These are phyloP conservation scores for Lasioglossum villosulum DNA, from an alignment of 2,888 invertebrate species.

Conservation along the genomic window DNA sequence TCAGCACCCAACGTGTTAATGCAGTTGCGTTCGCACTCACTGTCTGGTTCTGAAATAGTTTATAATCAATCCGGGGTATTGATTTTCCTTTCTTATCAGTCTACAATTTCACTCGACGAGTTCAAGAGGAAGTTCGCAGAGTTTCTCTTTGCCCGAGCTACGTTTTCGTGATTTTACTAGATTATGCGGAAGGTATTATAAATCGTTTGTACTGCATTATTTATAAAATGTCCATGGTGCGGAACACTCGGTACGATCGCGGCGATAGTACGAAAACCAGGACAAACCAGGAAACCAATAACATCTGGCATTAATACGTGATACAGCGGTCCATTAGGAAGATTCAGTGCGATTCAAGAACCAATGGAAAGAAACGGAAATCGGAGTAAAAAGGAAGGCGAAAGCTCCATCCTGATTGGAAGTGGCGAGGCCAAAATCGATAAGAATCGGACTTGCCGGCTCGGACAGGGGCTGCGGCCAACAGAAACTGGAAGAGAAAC, in stretches of 20 bases:
- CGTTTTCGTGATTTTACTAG: too few relatives aligned
- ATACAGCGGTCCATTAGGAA: constrained; percentile 63
- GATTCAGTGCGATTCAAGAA: constrained; percentile 54
- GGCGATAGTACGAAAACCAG: constrained; percentile 47
- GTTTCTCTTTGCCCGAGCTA: neutral
- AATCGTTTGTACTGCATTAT: constrained; percentile 5
- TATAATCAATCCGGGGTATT: neutral
- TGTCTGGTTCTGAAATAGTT: neutral
- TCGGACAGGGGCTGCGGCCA: constrained; percentile 19
- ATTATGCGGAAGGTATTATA: neutral
- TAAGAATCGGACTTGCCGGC: constrained; percentile 64
- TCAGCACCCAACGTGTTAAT: neutral
- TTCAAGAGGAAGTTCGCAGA: neutral
- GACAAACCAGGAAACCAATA: constrained; percentile 44
- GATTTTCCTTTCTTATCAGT: neutral
- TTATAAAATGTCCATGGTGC: neutral
- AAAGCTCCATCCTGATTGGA: constrained; percentile 53
- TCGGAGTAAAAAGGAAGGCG: constrained; percentile 29
- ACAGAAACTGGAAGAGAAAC: constrained; percentile 35
- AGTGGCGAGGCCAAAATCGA: constrained; percentile 63
- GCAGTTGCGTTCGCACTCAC: neutral
- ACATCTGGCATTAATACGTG: constrained; percentile 62
- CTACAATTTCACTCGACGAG: neutral
- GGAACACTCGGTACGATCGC: constrained; percentile 14
- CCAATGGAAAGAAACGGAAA: constrained; percentile 38